A percentile compares a stretch with the other conserved stretches of the same genome.
Evolutionary conservation across 1,140 invertebrate genomes (phyloP).

Genomic region (Araneus ventricosus): DNA sequence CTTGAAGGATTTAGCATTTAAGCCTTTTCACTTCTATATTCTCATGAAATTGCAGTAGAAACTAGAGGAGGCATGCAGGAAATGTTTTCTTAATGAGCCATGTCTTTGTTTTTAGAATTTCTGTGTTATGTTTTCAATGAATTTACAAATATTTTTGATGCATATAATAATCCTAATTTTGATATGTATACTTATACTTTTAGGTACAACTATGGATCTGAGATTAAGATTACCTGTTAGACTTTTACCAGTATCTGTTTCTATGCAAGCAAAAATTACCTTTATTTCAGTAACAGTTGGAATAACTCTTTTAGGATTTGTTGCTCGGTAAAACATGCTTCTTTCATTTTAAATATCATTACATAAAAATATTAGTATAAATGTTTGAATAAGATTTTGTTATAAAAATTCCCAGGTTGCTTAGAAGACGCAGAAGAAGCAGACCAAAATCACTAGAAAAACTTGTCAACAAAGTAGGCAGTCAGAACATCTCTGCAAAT

Average conservation of each 20-base stretch:
- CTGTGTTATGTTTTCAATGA: too few species aligned
- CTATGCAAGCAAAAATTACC: conserved; percentile 77
- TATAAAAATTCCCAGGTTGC: conserved; percentile 36
- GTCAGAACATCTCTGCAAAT: conserved; percentile 3
- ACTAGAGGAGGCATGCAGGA: too few species aligned
- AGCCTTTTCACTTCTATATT: too few species aligned
- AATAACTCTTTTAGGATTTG: conserved; percentile 78
- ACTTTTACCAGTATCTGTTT: conserved; percentile 53
- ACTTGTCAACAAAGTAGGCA: not conserved
- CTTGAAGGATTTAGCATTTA: too few species aligned
- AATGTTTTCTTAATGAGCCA: too few species aligned
- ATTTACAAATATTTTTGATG: too few species aligned
- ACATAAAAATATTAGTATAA: too few species aligned
- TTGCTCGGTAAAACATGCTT: conserved; percentile 76
- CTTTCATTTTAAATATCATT: not conserved
- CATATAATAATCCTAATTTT: too few species aligned
- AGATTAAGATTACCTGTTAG: not conserved
- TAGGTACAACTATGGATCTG: conserved; percentile 24
- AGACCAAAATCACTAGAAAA: conserved; percentile 45
- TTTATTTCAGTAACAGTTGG: conserved; percentile 78
- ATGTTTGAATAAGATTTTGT: too few species aligned
- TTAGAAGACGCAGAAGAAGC: conserved; percentile 47
- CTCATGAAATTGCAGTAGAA: too few species aligned
- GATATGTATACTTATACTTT: not conserved
- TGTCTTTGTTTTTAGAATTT: too few species aligned